Base-by-base conservation (phyloP, 1,140 invertebrate species). In the Doryteuthis pealeii region DNA sequence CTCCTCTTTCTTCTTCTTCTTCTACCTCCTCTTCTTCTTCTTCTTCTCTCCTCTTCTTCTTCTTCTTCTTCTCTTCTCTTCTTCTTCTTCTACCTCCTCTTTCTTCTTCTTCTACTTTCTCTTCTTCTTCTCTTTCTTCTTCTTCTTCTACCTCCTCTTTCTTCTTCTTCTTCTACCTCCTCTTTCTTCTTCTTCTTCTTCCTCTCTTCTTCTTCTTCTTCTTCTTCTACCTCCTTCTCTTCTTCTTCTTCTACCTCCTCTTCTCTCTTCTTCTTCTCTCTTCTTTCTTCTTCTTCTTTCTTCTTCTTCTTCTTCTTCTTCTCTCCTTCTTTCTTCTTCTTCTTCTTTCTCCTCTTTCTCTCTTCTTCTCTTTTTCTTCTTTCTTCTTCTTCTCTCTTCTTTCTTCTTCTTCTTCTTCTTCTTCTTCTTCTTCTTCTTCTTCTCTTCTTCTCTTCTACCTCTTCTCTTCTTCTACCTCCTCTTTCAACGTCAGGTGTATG, bases 241-340 rank as follows among this genome's bases (percentile, higher is more conserved):
- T 14, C 28, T 68, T 58, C 28, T 31, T 70, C 31, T 54, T 58
- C 26, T 18, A 49, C n/a, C 28, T 15, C 66, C 33, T 65, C 18
- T 22, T 33, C 31, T 22, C 18, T 0, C 1, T 26, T 22, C 22
- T 49, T 32, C 28, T 70, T 32, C 49, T n/a, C 31, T 30, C 40
- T 45, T 49, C 45, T 32, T 5, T 71, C 22, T 49, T 67, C 12
- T 18, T 65, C n/a, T 49, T 72, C 1, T 70, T 72, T 45, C 74
- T 45, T 43, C 45, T 40, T 40, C 74, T 30, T 71, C 35, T 66
- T 4, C 62, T 67, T 68, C 18, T 68, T 5, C 40, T 49, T 70
- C 35, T 71, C 18, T 22, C 65, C 28, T 18, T 68, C 2, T 0
- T 73, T 15, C 31, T 33, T 28, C 65, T 73, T 14, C 49, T 62